These are phyloP conservation scores for Sylvia borin DNA, from an alignment of 2,797 vertebrate genomes.

Conservation along the genomic window DNA sequence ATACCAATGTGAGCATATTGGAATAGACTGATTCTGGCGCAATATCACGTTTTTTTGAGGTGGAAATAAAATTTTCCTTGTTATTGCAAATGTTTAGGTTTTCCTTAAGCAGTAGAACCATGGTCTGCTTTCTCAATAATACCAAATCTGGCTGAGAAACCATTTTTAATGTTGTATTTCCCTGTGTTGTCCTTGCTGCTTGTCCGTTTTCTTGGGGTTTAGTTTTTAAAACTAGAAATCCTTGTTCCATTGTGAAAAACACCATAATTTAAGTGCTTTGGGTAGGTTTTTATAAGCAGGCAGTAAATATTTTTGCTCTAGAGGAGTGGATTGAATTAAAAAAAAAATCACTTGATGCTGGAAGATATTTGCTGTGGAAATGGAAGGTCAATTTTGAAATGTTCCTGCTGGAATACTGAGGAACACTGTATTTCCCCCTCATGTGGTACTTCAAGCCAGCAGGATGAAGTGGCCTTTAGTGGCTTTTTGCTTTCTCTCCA, in stretches of 20 bases:
- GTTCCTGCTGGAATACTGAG: neutral
- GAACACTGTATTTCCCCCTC: neutral
- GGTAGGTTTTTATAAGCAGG: neutral
- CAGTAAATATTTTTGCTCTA: neutral
- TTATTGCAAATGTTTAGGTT: neutral
- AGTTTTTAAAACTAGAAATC: neutral
- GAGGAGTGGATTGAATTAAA: neutral
- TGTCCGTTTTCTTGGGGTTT: neutral
- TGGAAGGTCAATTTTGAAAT: neutral
- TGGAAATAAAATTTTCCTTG: neutral
- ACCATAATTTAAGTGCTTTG: neutral
- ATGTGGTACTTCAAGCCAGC: neutral
- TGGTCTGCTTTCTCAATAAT: neutral
- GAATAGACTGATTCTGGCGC: neutral
- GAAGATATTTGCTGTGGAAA: neutral
- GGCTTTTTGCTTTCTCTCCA: neutral
- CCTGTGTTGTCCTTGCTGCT: neutral
- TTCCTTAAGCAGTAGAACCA: neutral
- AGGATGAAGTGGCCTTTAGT: neutral
- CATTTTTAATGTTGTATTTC: neutral
- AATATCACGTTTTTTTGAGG: neutral
- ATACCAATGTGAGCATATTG: neutral
- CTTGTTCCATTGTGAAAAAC: neutral
- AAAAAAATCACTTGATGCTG: neutral
- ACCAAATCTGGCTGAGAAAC: neutral